Percentiles rank a stretch among this genome's conserved stretches.
Evolutionary conservation across 2,888 invertebrate species (phyloP).

Genomic region (Tachina lurida): DNA sequence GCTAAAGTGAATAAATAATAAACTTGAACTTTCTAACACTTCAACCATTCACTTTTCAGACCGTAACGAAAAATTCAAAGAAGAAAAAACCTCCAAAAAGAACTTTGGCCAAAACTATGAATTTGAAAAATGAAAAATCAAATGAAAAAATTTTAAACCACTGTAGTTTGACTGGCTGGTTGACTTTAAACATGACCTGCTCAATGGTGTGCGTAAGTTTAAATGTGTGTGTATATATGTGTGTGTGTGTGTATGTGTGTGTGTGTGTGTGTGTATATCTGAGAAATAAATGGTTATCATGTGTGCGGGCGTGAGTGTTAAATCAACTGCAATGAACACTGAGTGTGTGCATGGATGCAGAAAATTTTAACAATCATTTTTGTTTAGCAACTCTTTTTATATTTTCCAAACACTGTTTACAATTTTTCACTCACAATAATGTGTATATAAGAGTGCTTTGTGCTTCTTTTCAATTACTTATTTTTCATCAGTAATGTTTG

Average conservation of each 20-base stretch:
- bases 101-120: constrained; percentile 19
- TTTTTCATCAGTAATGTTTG: too few species aligned
- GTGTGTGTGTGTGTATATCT: neutral
- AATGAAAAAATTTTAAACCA: constrained; percentile 40
- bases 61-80: neutral
- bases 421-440: neutral
- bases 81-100: neutral
- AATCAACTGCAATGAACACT: constrained; percentile 67
- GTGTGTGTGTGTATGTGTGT: too few species aligned
- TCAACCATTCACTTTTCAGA: constrained; percentile 37
- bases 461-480: too few species aligned
- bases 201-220: constrained; percentile 5
- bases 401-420: neutral
- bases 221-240: neutral
- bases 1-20: constrained; percentile 11
- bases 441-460: too few species aligned
- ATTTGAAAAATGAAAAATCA: neutral
- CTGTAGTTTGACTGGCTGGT: constrained; percentile 22
- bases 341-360: constrained; percentile 64
- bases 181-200: constrained; percentile 6
- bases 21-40: constrained; percentile 52
- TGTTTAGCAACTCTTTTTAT: constrained; percentile 4
- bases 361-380: constrained; percentile 66
- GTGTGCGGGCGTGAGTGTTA: constrained; percentile 30
- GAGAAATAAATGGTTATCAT: neutral